Percentiles rank a stretch among this genome's conserved stretches.
phyloP scores from a whole-genome alignment of 2,113 vertebrate species.

The Laticauda laticaudata region DNA sequence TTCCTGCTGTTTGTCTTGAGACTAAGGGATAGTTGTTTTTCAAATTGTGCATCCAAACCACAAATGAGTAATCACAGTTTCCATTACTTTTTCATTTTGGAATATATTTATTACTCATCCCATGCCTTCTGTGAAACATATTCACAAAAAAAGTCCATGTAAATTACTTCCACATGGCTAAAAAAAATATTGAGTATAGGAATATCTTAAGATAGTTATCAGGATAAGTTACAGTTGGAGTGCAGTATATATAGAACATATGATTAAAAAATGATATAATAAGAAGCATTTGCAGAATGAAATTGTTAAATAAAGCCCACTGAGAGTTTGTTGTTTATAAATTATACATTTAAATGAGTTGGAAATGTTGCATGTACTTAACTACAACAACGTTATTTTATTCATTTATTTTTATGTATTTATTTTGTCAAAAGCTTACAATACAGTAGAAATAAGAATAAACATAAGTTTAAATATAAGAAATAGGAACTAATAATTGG shows the following conservation, averaged over 20 bases:
- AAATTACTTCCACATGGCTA: neutral
- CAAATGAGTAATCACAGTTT: neutral
- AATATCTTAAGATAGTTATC: neutral
- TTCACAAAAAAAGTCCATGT: neutral
- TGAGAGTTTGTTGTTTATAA: neutral
- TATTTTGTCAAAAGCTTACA: too few relatives aligned
- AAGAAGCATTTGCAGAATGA: neutral
- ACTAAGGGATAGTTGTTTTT: neutral
- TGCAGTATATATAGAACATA: neutral
- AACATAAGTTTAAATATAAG: too few relatives aligned
- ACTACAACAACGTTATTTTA: neutral
- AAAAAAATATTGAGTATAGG: neutral
- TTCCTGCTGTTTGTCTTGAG: neutral
- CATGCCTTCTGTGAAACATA: neutral
- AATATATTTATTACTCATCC: neutral
- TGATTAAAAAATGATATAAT: neutral
- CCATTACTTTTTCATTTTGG: neutral
- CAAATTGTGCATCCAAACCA: neutral
- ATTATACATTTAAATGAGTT: neutral
- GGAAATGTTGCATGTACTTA: neutral
- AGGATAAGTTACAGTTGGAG: neutral
- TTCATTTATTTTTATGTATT: too few relatives aligned
- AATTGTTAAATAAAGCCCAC: neutral
- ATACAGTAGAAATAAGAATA: too few relatives aligned
- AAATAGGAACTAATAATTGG: too few relatives aligned